A percentile compares a stretch with the other conserved stretches of the same genome.
phyloP scores from a whole-genome alignment of 2,113 vertebrate species.

The Falco punctatus region DNA sequence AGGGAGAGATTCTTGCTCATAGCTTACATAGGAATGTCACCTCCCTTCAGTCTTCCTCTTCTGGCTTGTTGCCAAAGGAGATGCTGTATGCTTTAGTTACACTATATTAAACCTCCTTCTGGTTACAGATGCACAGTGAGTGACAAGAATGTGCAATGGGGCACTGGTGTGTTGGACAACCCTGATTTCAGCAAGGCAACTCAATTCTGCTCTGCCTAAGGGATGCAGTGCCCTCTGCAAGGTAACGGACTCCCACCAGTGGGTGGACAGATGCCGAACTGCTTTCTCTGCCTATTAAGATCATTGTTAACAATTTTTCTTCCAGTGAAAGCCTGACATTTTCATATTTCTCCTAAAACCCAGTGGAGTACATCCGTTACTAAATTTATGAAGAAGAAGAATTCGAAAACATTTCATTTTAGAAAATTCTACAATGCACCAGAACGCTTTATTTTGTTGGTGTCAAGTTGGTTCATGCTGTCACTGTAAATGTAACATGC shows the following conservation, averaged over 20 bases:
- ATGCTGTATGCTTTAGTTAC: neutral
- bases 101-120: neutral
- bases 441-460: neutral
- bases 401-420: rapidly evolving
- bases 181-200: neutral
- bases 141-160: neutral
- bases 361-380: neutral
- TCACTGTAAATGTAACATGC: neutral
- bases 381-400: neutral
- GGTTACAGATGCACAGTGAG: neutral
- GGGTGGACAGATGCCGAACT: neutral
- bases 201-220: neutral
- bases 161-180: neutral
- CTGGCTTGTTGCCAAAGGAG: neutral
- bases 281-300: neutral
- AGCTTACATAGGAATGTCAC: neutral
- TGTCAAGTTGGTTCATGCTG: neutral
- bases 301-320: neutral
- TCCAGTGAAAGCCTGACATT: neutral
- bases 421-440: neutral
- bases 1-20: neutral
- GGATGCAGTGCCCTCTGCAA: neutral
- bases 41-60: neutral
- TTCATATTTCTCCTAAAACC: neutral
- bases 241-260: neutral